Conservation (phyloP, 2,888 invertebrate genomes). For the Electrophaes corylata region DNA sequence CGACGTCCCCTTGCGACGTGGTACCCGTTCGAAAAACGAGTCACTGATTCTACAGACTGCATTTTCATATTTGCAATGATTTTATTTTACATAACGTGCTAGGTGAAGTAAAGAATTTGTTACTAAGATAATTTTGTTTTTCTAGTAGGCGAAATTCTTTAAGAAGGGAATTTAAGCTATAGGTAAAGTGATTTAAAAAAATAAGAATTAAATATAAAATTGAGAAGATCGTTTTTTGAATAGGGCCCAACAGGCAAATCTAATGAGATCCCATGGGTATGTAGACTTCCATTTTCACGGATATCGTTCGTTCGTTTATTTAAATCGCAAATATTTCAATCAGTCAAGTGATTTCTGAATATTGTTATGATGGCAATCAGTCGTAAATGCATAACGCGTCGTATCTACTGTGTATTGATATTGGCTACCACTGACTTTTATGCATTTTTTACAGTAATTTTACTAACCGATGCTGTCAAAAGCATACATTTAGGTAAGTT, state of each 20-base stretch:
- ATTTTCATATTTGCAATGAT: neutral
- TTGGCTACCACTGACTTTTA: neutral
- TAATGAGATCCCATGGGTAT: constrained; percentile 63
- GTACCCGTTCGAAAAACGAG: constrained; percentile 14
- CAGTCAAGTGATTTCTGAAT: constrained; percentile 34
- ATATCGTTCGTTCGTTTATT: constrained; percentile 43
- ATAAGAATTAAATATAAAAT: neutral
- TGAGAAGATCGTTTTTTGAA: constrained; percentile 9
- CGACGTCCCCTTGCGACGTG: constrained; percentile 40
- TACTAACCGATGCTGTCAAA: too few relatives aligned
- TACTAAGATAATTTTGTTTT: too few relatives aligned
- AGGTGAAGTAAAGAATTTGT: too few relatives aligned
- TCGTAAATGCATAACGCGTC: constrained; percentile 14
- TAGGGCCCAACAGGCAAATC: constrained; percentile 44
- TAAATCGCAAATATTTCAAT: constrained; percentile 34
- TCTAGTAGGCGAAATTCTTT: too few relatives aligned
- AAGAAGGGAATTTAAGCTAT: too few relatives aligned
- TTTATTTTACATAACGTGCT: too few relatives aligned
- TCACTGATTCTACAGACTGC: neutral
- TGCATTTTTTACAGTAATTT: neutral
- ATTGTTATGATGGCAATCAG: constrained; percentile 30
- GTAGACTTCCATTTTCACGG: constrained; percentile 51
- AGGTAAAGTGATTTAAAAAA: neutral
- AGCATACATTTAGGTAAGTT: neutral
- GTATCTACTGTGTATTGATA: constrained; percentile 4